Evolutionary conservation across 2,888 invertebrate species (phyloP).

Genomic region (Cheiracanthium punctorium): DNA sequence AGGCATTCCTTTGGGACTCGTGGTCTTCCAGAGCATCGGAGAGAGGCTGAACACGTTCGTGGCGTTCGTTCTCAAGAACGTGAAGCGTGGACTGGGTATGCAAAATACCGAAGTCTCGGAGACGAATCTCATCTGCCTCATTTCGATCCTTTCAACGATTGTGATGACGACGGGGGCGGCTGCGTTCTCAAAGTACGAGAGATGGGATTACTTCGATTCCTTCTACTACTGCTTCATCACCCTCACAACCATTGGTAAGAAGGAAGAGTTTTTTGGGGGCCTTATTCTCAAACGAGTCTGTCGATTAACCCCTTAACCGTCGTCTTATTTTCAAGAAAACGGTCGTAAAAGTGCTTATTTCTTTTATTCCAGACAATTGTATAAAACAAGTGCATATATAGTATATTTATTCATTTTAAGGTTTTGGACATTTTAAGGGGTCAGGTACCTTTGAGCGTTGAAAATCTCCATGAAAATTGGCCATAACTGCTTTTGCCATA

Average conservation of each 20-base stretch:
- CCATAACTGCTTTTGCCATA: too few species aligned
- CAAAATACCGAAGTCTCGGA: slow-evolving; percentile 90
- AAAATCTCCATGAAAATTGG: too few species aligned
- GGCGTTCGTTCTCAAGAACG: slow-evolving; percentile 91
- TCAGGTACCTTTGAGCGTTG: too few species aligned
- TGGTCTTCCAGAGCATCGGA: slow-evolving; percentile 99
- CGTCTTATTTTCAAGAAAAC: too few species aligned
- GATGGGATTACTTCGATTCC: slow-evolving; percentile 97
- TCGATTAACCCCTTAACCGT: too few species aligned
- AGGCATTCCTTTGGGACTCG: slow-evolving; percentile 95
- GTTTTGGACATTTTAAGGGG: too few species aligned
- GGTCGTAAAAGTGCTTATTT: too few species aligned
- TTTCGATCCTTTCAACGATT: slow-evolving; percentile 91
- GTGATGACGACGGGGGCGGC: slow-evolving; percentile 96
- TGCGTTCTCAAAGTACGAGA: slow-evolving; percentile 94
- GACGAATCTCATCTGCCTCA: slow-evolving; percentile 96
- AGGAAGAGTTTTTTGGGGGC: slow-evolving; percentile 37
- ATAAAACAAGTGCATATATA: too few species aligned
- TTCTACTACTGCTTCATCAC: slow-evolving; percentile 99
- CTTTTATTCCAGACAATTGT: too few species aligned
- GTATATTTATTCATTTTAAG: too few species aligned
- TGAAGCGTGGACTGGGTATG: slow-evolving; percentile 90
- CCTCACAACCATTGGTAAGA: slow-evolving; percentile 88
- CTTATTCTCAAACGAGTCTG: too few species aligned
- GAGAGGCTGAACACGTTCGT: slow-evolving; percentile 98